Conservation (phyloP, 2,888 invertebrate species). For the Salticus scenicus region DNA sequence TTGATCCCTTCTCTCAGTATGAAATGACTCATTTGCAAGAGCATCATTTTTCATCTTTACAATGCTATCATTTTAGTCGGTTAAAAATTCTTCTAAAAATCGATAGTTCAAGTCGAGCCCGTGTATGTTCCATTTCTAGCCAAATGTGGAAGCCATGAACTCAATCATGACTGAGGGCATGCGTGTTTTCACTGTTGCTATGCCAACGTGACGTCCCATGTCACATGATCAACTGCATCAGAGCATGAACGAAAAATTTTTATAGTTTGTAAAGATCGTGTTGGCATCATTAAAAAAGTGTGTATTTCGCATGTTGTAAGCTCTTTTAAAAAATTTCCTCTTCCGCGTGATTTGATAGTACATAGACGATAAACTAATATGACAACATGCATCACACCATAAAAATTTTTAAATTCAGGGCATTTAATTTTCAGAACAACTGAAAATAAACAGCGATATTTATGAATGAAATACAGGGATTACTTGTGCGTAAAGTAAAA, state of each 20-base stretch:
- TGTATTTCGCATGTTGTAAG: background rate
- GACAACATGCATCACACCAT: no score
- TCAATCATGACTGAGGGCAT: constrained; percentile 49
- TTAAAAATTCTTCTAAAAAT: constrained; percentile 21
- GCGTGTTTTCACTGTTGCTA: constrained; percentile 50
- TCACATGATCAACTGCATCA: constrained; percentile 57
- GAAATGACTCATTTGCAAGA: background rate
- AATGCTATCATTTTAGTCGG: background rate
- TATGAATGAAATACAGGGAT: no score
- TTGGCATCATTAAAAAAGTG: background rate
- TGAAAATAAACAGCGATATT: no score
- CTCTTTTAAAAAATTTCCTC: background rate
- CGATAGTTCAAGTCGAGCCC: constrained; percentile 18
- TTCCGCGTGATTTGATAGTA: constrained; percentile 16
- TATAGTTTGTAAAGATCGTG: background rate
- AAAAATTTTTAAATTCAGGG: no score
- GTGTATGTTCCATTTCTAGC: constrained; percentile 15
- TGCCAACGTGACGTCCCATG: constrained; percentile 52
- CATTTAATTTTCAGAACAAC: no score
- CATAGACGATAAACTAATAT: no score
- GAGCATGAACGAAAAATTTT: constrained; percentile 37
- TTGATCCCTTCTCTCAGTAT: background rate
- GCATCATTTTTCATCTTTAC: background rate
- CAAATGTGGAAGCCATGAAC: constrained; percentile 30
- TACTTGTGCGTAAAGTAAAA: no score